Evolutionary conservation across 2,797 vertebrate genomes (phyloP).

Genomic region (Rhynchotus rufescens): DNA sequence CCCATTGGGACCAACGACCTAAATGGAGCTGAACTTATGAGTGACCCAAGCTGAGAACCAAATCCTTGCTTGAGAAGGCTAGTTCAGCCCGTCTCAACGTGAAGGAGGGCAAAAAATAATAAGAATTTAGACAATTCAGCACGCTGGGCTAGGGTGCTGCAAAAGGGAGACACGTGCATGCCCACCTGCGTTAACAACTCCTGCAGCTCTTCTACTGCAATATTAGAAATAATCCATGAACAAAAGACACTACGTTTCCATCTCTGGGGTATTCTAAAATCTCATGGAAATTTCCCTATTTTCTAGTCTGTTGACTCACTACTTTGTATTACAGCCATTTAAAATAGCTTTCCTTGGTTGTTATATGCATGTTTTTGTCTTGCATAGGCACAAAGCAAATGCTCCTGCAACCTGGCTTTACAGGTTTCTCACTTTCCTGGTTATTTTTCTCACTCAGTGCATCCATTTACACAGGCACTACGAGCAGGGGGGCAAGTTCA

Average conservation of each 20-base stretch:
- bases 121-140: not conserved
- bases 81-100: not conserved
- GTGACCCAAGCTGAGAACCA: not conserved
- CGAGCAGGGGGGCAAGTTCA: not conserved
- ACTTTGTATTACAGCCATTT: not conserved
- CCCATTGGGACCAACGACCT: not conserved
- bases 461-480: not conserved
- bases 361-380: not conserved
- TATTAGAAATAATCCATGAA: not conserved
- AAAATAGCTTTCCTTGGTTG: not conserved
- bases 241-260: not conserved
- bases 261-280: not conserved
- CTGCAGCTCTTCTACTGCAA: not conserved
- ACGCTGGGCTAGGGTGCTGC: accelerated
- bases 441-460: conserved; percentile 1
- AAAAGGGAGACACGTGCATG: accelerated
- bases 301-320: not conserved
- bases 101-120: not conserved
- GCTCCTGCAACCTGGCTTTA: not conserved
- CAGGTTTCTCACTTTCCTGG: not conserved
- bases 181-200: not conserved
- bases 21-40: not conserved
- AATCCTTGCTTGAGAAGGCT: not conserved
- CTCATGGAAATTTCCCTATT: not conserved
- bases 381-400: not conserved